Evolutionary conservation across 2,113 vertebrate genomes (phyloP).

Genomic region (Elaphurus davidianus): DNA sequence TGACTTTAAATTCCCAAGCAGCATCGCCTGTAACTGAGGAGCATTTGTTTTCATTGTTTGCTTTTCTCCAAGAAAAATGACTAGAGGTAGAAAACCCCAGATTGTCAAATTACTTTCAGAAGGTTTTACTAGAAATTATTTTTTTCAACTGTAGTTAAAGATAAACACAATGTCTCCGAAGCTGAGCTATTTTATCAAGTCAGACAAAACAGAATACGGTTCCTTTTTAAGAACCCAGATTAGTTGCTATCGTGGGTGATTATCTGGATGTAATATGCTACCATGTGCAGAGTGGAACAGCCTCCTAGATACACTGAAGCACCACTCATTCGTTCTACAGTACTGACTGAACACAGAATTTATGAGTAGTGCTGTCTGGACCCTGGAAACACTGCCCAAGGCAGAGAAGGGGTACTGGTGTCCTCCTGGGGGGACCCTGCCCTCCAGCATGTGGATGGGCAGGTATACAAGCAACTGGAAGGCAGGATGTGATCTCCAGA

Average conservation of each 20-base stretch:
- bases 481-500: neutral
- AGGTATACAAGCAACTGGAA: neutral
- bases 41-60: neutral
- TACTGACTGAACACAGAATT: neutral
- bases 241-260: neutral
- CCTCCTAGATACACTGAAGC: neutral
- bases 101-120: slow-evolving; percentile 50
- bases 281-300: neutral
- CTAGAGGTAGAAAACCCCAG: slow-evolving; percentile 48
- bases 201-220: slow-evolving; percentile 48
- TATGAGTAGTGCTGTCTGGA: neutral
- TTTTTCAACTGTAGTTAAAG: slow-evolving; percentile 45
- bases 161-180: slow-evolving; percentile 54
- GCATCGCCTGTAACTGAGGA: neutral
- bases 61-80: slow-evolving; percentile 51
- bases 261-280: neutral
- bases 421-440: neutral
- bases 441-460: neutral
- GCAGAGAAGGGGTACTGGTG: neutral
- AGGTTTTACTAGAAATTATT: slow-evolving; percentile 47
- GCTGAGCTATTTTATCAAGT: slow-evolving; percentile 56
- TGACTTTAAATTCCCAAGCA: slow-evolving; percentile 59
- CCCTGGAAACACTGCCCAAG: neutral
- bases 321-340: neutral
- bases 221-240: slow-evolving; percentile 47